Base-by-base conservation (phyloP, 2,888 invertebrate species). In the Epirrhoe tristata region DNA sequence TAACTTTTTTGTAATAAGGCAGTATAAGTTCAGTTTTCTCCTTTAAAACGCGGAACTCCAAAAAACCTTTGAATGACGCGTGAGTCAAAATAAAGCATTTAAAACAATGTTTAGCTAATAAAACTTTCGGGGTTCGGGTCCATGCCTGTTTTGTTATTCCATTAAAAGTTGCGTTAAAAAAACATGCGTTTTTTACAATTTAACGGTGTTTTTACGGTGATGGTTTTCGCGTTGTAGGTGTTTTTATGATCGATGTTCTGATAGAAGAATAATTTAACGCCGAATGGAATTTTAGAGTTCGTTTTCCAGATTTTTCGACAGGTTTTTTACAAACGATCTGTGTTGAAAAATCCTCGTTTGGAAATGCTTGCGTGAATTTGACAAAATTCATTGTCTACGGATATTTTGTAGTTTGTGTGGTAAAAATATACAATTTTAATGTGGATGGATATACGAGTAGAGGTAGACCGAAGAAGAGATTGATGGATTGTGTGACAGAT, bases 141-240 rank as follows among this genome's bases (percentile, higher is more conserved):
- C 53, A 32, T 50, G 31, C 16, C 63, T 55, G 56, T 61, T 71
- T 56, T 63, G 63, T 71, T 73, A 73, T 73, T 73, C 73, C 71
- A 73, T 73, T 66, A 73, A 55, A 71, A 72, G 62, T 71, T 70
- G 39, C 64, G 57, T 63, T 66, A 58, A 66, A 66, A 73, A 73
- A 69, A 69, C 63, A 63, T 65, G 65, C 64, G 59, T 64, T 67
- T 63, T 65, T 67, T 63, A 69, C 67, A 69, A 24, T 63, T 63
- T 14, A 66, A 69, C 66, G 56, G 10, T 48, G 58, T 69, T 69
- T 69, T 66, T 59, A 69, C 63, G 67, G n/a, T 58, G 58, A 61
- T 58, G 57, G 53, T 57, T 57, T 51, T 51, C 36, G 12, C 55
- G 36, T 16, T 36, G 24, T 32, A 14, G 16, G 48, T 36, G n/a